These are phyloP conservation scores for Alsophila aescularia DNA, from an alignment of 2,888 invertebrate species.

Conservation along the genomic window DNA sequence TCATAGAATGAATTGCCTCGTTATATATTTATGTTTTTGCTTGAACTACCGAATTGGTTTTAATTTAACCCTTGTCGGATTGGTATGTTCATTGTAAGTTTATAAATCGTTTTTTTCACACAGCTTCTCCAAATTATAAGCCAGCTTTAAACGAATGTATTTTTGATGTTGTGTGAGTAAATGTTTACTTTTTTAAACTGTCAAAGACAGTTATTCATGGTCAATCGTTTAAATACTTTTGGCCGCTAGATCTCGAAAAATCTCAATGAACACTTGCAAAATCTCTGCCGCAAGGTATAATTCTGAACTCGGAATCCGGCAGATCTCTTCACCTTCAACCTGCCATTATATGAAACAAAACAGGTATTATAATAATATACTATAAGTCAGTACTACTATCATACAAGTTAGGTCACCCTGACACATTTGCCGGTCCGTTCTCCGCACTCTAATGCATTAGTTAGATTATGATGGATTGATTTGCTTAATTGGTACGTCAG, in stretches of 20 bases:
- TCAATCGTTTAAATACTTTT: no score
- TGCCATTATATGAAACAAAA: conserved; percentile 13
- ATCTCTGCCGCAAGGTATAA: not conserved
- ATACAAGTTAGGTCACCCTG: conserved; percentile 37
- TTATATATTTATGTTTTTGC: not conserved
- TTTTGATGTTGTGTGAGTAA: no score
- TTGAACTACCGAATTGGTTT: conserved; percentile 2
- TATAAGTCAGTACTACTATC: conserved; percentile 14
- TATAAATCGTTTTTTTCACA: not conserved
- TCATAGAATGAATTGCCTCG: not conserved
- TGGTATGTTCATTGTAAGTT: not conserved
- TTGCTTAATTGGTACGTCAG: conserved; percentile 54
- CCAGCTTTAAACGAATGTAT: no score
- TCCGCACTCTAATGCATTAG: conserved; percentile 40
- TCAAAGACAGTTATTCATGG: no score
- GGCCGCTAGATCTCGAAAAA: no score
- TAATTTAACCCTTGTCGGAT: not conserved
- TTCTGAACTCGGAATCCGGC: conserved; percentile 2
- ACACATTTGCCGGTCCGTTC: conserved; percentile 37
- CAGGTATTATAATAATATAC: conserved; percentile 12
- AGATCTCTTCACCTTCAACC: conserved; percentile 29
- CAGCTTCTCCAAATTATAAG: no score
- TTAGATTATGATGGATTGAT: conserved; percentile 62
- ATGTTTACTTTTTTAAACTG: no score
- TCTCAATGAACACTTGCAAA: not conserved